A percentile compares a stretch with the other conserved stretches of the same genome.
Conservation (phyloP, 2,888 invertebrate species). For the Andricus curvator region DNA sequence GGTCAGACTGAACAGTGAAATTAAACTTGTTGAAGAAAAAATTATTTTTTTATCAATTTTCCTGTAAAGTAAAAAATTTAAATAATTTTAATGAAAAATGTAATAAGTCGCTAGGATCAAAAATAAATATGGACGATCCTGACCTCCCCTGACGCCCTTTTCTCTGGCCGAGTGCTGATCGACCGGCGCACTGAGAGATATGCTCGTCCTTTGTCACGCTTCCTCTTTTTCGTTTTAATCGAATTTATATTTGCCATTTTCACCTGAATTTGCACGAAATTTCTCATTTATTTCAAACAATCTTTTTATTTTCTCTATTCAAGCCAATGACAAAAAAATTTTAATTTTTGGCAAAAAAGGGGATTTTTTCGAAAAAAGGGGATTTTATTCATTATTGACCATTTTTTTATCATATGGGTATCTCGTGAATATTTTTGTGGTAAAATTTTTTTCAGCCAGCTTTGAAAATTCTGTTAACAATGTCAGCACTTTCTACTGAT, state of each 20-base stretch:
- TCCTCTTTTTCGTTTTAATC: conserved; percentile 11
- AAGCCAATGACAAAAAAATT: neutral
- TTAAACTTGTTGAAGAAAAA: neutral
- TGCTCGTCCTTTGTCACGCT: conserved; percentile 25
- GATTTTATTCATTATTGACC: no score
- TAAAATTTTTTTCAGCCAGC: no score
- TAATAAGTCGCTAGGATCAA: neutral
- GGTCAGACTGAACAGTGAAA: neutral
- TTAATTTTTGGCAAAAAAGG: neutral
- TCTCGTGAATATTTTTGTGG: no score
- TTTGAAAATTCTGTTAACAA: no score
- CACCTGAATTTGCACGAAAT: neutral
- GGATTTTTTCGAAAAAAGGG: no score
- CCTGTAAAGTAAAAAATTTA: no score
- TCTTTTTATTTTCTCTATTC: neutral
- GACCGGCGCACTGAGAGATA: conserved; percentile 26
- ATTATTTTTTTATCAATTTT: no score
- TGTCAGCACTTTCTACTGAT: no score
- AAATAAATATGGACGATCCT: neutral
- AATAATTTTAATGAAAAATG: no score
- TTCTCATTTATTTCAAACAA: no score
- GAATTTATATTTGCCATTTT: neutral
- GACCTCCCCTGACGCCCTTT: conserved; percentile 29
- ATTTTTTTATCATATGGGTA: no score
- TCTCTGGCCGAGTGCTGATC: conserved; percentile 25